Base-by-base conservation (phyloP, 2,888 invertebrate species). In the Campopleginae sp. region DNA sequence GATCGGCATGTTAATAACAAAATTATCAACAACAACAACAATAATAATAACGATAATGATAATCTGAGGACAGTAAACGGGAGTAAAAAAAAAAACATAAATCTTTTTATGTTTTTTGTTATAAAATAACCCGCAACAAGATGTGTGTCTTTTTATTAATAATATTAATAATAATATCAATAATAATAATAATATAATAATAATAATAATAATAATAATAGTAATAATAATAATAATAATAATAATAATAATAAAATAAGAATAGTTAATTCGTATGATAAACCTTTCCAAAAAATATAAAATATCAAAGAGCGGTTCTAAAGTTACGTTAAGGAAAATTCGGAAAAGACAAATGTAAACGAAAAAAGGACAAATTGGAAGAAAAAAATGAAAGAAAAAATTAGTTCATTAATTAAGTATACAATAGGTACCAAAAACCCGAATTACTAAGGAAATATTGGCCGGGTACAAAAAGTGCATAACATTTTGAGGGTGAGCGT, bases 81-180 rank as follows among this genome's bases (percentile, higher is more conserved):
- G 71, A 54, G 58, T 33, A 33, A 58, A 27, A 85, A 44, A 44
- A 75, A 82, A 80, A 86, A 58, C 58, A 72, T 27, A 46, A 61
- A 54, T 68, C 74, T 80, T 63, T 77, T 80, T 84, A 63, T 65
- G 19, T 79, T 86, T 80, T 83, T 88, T 86, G 87, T 88, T 88
- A 89, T 87, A 90, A 90, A 90, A 89, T 90, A 92, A 91, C 91
- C 92, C 92, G 91, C 90, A 92, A 92, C 91, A 92, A 91, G 90
- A 87, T 91, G 89, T 91, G 89, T 91, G 86, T 88, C 86, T 91
- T 87, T 90, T 91, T 90, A 90, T 89, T 90, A 85, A 76, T 83
- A 87, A 70, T 86, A 87, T 83, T 84, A 86, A 84, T 87, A 87
- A 86, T 84, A 82, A 82, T 86, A 86, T 54, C 54, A 23, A 82